These are phyloP conservation scores for Leucophenga maculata DNA, from an alignment of 2,888 invertebrate species.

Conservation along the genomic window DNA sequence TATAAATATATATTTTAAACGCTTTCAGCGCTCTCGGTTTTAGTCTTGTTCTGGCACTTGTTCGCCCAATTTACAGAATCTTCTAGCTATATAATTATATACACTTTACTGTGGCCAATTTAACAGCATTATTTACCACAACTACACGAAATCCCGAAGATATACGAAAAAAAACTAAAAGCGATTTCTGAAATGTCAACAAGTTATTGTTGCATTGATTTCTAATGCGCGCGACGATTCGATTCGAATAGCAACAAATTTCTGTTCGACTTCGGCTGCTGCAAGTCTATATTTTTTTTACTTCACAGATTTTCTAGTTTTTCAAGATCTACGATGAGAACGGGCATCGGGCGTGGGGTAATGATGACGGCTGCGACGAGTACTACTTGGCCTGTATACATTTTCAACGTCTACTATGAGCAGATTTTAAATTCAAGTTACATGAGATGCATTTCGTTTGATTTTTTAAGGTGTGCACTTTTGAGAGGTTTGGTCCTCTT, in stretches of 20 bases:
- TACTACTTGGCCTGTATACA: no score
- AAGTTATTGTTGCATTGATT: conserved; percentile 27
- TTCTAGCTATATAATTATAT: no score
- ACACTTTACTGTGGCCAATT: no score
- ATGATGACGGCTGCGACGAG: no score
- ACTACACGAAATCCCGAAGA: not conserved
- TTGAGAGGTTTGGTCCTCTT: conserved; percentile 16
- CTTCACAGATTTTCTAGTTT: not conserved
- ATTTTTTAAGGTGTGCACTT: conserved; percentile 23
- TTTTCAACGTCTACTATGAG: no score
- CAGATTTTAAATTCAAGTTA: not conserved
- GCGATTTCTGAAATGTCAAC: conserved; percentile 22
- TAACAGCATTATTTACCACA: not conserved
- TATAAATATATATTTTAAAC: no score
- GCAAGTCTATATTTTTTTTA: not conserved
- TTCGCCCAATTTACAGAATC: no score
- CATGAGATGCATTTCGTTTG: conserved; percentile 10
- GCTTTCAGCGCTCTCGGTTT: no score
- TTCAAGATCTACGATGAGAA: conserved; percentile 1
- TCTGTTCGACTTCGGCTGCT: not conserved
- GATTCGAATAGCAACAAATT: conserved; percentile 17
- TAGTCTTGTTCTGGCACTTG: no score
- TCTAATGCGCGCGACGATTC: conserved; percentile 11
- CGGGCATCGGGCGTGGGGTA: no score
- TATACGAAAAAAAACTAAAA: not conserved